A percentile compares a stretch with the other conserved stretches of the same genome.
phyloP scores from a whole-genome alignment of 2,797 vertebrate genomes.

The Falco columbarius region DNA sequence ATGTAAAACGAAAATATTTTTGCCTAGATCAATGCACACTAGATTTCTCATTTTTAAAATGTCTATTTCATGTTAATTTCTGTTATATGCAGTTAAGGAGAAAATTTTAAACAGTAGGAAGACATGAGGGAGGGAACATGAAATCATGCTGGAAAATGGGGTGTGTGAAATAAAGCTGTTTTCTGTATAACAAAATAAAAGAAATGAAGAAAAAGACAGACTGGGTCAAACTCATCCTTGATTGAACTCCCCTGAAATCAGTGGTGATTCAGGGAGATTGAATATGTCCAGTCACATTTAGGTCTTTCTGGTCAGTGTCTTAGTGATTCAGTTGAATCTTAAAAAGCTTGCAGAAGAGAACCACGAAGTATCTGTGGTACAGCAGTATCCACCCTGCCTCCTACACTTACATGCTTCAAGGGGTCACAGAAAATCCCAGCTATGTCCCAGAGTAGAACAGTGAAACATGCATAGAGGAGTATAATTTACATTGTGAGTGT shows the following conservation, averaged over 20 bases:
- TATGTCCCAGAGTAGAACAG: neutral
- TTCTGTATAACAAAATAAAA: slow-evolving; percentile 11
- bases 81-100: neutral
- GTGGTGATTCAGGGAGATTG: neutral
- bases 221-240: slow-evolving; percentile 9
- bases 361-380: neutral
- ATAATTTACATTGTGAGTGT: neutral
- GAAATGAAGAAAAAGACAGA: neutral
- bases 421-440: neutral
- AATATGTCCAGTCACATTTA: slow-evolving; percentile 23
- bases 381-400: neutral
- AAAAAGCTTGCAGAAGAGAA: neutral
- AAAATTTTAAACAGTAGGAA: neutral
- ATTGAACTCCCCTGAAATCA: slow-evolving; percentile 34
- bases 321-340: neutral
- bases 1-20: neutral
- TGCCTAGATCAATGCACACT: neutral
- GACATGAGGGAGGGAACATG: neutral
- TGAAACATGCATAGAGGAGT: neutral
- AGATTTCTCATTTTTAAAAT: neutral
- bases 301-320: slow-evolving; percentile 10
- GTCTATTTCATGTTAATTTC: neutral
- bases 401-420: neutral
- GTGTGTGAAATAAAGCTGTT: neutral
- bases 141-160: neutral